Percentiles rank a stretch among this genome's conserved stretches.
These are phyloP conservation scores for Acanthosepion lycidas DNA, from an alignment of 2,888 invertebrate genomes.

Conservation along the genomic window DNA sequence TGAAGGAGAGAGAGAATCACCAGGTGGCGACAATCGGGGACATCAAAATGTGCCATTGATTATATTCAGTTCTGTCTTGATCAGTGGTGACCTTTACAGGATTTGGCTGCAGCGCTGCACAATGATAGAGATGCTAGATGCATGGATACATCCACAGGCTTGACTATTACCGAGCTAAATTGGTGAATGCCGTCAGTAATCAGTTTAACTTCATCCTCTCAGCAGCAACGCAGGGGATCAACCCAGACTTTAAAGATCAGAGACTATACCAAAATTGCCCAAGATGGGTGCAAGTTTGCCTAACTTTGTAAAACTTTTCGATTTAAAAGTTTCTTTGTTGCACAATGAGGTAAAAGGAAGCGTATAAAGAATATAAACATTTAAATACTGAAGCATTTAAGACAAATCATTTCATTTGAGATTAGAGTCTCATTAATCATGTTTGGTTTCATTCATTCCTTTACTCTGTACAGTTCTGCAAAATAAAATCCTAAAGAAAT, in stretches of 20 bases:
- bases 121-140: neutral
- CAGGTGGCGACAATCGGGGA: neutral
- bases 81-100: neutral
- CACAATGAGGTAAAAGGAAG: no score
- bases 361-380: no score
- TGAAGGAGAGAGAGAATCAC: neutral
- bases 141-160: neutral
- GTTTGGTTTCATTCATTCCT: no score
- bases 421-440: no score
- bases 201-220: neutral
- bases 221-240: neutral
- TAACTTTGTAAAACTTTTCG: neutral
- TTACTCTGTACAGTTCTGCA: no score
- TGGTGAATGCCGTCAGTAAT: neutral
- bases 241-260: neutral
- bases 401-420: no score
- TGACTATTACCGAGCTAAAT: neutral
- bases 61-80: neutral
- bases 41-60: neutral
- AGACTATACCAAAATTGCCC: neutral
- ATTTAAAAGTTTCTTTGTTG: neutral
- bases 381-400: no score
- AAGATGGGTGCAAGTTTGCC: neutral
- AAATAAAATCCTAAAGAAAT: no score
- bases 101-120: neutral